These are phyloP conservation scores for Phyllopteryx taeniolatus DNA, from an alignment of 2,113 vertebrate genomes.

Conservation along the genomic window DNA sequence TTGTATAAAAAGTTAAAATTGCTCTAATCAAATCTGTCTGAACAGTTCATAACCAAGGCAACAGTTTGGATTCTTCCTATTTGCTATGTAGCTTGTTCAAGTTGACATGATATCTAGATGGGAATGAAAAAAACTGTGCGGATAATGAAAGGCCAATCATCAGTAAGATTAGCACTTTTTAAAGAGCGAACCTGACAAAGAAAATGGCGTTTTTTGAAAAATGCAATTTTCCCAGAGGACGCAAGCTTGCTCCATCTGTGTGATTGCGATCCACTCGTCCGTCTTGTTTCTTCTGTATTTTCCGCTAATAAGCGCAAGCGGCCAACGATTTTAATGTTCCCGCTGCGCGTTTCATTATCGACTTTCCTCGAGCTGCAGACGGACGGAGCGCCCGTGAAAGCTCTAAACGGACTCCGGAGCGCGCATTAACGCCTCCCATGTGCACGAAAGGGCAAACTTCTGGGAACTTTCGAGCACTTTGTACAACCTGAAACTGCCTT, in stretches of 20 bases:
- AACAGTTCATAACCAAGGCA: no score
- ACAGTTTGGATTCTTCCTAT: no score
- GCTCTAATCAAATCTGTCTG: no score
- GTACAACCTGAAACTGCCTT: not conserved
- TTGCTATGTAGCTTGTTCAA: no score
- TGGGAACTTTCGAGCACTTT: slow-evolving; percentile 13
- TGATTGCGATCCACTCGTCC: not conserved
- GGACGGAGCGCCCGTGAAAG: slow-evolving; percentile 1
- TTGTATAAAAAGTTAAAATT: no score
- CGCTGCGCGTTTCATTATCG: slow-evolving; percentile 33
- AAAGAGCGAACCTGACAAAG: not conserved
- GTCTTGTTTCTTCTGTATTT: slow-evolving; percentile 10
- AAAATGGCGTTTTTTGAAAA: not conserved
- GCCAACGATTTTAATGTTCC: slow-evolving; percentile 35
- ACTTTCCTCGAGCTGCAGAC: slow-evolving; percentile 22
- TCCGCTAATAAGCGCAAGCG: slow-evolving; percentile 15
- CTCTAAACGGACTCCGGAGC: not conserved
- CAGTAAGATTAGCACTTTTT: not conserved
- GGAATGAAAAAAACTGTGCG: no score
- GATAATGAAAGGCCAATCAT: no score
- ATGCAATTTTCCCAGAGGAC: not conserved
- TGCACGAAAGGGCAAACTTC: slow-evolving; percentile 5
- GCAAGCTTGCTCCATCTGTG: slow-evolving; percentile 2
- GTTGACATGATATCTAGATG: no score
- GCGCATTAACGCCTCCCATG: not conserved